Evolutionary conservation across 2,113 vertebrate genomes (phyloP), one percentile per base, ranked within the genome.

Genomic region (Piprites chloris): DNA sequence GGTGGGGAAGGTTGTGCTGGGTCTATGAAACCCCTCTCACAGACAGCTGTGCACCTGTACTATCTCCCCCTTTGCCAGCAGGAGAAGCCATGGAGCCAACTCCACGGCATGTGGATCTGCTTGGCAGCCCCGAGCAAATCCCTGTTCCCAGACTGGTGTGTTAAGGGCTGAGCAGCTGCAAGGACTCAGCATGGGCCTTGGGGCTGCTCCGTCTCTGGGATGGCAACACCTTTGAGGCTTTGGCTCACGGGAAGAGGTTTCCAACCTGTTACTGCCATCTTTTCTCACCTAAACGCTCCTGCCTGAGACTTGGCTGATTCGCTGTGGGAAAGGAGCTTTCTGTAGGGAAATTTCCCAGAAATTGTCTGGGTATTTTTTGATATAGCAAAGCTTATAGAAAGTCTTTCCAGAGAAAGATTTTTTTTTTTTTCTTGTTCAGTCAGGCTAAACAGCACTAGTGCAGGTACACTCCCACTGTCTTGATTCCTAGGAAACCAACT

Each of bases 141-240:
- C 21, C 68, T 28, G 5, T 15, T 66, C 46, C 15, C 72, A 14
- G 3, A 2, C 19, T 3, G 27, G 30, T 11, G n/a, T 7, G 6
- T 3, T 14, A 13, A 11, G 49, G 37, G 41, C n/a, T 49, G 10
- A 2, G 39, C 18, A 5, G 33, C 39, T 23, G 16, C 6, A 4
- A 12, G 39, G 42, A 37, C n/a, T 49, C 12, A 2, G 39, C 18
- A 7, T 5, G 33, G 35, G 30, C 3, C 8, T 18, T 62, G 6
- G 18, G 52, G 17, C 37, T 15, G 2, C 17, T 27, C 19, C 0
- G 0, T 27, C 49, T 33, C 1, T 1, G 21, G 12, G 23, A 7
- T 8, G 2, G 3, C 8, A 21, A 37, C 1, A 2, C 7, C 18
- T 41, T 58, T 18, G n/a, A 69, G 68, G 37, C 41, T 91, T 69